A percentile compares a stretch with the other conserved stretches of the same genome.
Conservation (phyloP, 2,797 vertebrate species). For the Xenopus petersii region DNA sequence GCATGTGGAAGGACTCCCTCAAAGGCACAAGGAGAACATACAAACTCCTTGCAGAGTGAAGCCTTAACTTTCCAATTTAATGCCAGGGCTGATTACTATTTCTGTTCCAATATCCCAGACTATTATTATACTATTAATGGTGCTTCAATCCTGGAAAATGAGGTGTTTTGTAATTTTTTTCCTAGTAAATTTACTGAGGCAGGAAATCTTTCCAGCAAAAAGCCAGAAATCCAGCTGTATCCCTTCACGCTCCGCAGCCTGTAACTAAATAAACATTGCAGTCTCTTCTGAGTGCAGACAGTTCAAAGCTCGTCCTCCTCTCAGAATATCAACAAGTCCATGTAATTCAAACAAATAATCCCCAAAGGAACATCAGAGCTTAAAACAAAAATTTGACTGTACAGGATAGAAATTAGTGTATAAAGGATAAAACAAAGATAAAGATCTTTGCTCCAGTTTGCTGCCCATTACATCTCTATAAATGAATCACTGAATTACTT, state of each 20-base stretch:
- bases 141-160: background rate
- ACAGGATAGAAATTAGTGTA: constrained; percentile 1
- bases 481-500: too few relatives aligned
- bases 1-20: too few relatives aligned
- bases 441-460: too few relatives aligned
- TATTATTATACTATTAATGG: too few relatives aligned
- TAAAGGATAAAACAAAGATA: too few relatives aligned
- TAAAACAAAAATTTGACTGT: constrained; percentile 4
- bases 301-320: constrained; percentile 28
- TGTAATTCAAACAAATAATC: constrained; percentile 17
- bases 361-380: background rate
- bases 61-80: too few relatives aligned
- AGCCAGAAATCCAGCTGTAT: constrained; percentile 39
- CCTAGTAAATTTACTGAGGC: constrained; percentile 15
- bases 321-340: constrained; percentile 20
- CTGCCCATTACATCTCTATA: too few relatives aligned
- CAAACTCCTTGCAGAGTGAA: too few relatives aligned
- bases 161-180: constrained; percentile 25
- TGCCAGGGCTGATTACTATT: too few relatives aligned
- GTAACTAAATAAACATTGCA: constrained; percentile 32
- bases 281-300: constrained; percentile 9
- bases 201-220: constrained; percentile 9
- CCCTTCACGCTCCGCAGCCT: constrained; percentile 22
- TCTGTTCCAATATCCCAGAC: too few relatives aligned
- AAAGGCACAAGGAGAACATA: too few relatives aligned